These are phyloP conservation scores for Dolichoris vasculosae DNA, from an alignment of 1,140 invertebrate genomes.

Conservation along the genomic window DNA sequence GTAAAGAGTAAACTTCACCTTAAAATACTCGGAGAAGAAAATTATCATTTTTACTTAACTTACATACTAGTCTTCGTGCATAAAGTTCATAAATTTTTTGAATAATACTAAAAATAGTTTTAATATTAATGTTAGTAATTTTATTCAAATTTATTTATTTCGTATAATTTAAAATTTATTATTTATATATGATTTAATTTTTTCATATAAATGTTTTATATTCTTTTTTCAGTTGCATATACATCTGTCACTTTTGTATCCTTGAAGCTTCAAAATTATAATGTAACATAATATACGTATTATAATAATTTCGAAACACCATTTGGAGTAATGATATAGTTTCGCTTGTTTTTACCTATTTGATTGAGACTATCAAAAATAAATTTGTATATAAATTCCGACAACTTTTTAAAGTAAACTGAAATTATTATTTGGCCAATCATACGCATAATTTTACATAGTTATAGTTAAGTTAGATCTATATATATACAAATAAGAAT, in stretches of 20 bases:
- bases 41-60: background rate
- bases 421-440: slow-evolving; percentile 47
- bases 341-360: background rate
- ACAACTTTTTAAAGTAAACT: slow-evolving; percentile 14
- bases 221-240: background rate
- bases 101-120: background rate
- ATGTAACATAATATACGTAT: background rate
- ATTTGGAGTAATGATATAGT: background rate
- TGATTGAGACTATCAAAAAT: background rate
- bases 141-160: too few species aligned
- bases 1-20: background rate
- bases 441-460: background rate
- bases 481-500: background rate
- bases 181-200: background rate
- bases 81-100: background rate
- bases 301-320: slow-evolving; percentile 21
- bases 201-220: background rate
- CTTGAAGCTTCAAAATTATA: background rate
- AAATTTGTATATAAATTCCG: slow-evolving; percentile 50
- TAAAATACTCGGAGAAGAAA: background rate
- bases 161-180: too few species aligned
- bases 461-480: too few species aligned
- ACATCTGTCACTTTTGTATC: background rate
- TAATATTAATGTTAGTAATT: background rate
- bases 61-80: background rate